These are phyloP conservation scores for Caenorhabditis inopinata DNA, from an alignment of 1,140 invertebrate species.

Conservation along the genomic window DNA sequence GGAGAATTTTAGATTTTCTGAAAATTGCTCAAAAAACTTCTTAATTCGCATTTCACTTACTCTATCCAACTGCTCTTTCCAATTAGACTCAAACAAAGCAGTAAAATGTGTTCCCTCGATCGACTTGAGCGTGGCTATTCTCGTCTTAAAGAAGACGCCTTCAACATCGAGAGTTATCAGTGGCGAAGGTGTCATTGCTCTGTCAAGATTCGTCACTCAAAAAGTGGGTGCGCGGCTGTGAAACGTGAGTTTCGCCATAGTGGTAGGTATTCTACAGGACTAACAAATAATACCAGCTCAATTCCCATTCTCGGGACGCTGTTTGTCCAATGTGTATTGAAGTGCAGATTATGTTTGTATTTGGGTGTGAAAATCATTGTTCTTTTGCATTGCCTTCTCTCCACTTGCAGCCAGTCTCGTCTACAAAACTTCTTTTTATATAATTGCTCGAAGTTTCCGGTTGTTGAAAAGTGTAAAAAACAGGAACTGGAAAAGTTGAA, in stretches of 20 bases:
- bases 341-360: neutral
- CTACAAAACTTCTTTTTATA: neutral
- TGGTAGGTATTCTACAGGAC: neutral
- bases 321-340: neutral
- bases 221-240: neutral
- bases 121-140: neutral
- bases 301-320: neutral
- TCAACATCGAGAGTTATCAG: constrained; percentile 6
- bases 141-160: constrained; percentile 18
- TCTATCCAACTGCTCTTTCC: constrained; percentile 6
- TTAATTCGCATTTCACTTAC: neutral
- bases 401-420: neutral
- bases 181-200: neutral
- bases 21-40: too few species aligned
- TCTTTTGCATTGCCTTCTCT: neutral
- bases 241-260: neutral
- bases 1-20: too few species aligned
- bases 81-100: constrained; percentile 1
- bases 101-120: constrained; percentile 1
- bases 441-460: neutral
- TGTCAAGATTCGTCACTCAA: neutral
- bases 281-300: constrained; percentile 21
- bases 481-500: neutral
- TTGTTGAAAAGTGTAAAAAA: neutral
- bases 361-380: constrained; percentile 5